Percentiles rank a stretch among this genome's conserved stretches.
These are phyloP conservation scores for Acanthosepion esculentum DNA, from an alignment of 2,888 invertebrate species.

Conservation along the genomic window DNA sequence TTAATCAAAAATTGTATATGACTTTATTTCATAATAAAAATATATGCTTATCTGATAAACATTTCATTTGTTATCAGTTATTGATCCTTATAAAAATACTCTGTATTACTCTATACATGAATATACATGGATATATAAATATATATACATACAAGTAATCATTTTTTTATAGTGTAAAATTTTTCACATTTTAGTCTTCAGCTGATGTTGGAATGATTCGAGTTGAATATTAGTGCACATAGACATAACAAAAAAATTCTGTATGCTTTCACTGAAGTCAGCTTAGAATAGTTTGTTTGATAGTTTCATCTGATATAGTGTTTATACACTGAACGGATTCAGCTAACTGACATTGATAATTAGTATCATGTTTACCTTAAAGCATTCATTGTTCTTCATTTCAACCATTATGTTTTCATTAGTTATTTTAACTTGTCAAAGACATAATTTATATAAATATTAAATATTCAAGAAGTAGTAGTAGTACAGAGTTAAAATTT, in stretches of 20 bases:
- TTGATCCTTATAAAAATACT: neutral
- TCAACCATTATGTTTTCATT: neutral
- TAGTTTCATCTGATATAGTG: neutral
- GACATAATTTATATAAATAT: neutral
- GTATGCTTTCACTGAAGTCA: neutral
- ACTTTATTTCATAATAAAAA: neutral
- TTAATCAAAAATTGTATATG: neutral
- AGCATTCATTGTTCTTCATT: neutral
- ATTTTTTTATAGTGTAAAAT: neutral
- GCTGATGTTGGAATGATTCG: neutral
- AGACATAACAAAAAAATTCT: neutral
- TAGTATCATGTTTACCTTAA: neutral
- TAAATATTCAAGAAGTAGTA: neutral
- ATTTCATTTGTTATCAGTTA: neutral
- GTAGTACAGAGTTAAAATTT: neutral
- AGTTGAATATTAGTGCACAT: neutral
- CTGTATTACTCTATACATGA: neutral
- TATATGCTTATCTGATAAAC: neutral
- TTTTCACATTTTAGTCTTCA: neutral
- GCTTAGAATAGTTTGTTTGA: neutral
- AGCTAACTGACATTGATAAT: neutral
- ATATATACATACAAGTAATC: neutral
- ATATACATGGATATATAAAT: slow-evolving; percentile 4
- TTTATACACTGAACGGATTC: neutral
- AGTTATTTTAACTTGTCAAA: neutral